These are phyloP conservation scores for Mandrillus leucophaeus DNA, from an alignment of 2,113 vertebrate genomes.

Conservation along the genomic window DNA sequence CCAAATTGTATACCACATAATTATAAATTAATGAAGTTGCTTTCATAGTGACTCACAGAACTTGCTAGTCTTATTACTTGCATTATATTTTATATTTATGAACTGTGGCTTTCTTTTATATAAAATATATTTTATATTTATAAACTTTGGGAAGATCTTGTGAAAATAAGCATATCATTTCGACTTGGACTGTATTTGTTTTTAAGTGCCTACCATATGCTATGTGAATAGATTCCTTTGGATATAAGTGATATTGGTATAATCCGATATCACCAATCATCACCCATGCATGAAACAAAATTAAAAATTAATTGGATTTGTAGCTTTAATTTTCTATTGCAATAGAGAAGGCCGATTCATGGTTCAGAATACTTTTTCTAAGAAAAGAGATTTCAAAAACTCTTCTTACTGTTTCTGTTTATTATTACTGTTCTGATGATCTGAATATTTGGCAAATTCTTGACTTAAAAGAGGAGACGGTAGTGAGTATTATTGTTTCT, in stretches of 20 bases:
- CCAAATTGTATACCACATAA: neutral
- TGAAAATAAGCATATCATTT: constrained; percentile 27
- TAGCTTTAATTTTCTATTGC: constrained; percentile 48
- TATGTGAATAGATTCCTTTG: constrained; percentile 67
- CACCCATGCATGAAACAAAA: constrained; percentile 59
- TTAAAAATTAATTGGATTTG: constrained; percentile 78
- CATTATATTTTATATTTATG: constrained; percentile 14
- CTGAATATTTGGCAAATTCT: neutral
- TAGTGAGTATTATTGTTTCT: neutral
- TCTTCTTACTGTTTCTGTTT: neutral
- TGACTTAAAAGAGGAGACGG: neutral
- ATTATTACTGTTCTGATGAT: neutral
- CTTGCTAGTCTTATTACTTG: neutral
- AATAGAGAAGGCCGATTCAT: constrained; percentile 9
- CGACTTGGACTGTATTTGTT: neutral
- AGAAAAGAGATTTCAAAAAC: neutral
- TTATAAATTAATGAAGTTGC: neutral
- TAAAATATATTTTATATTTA: neutral
- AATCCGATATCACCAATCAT: constrained; percentile 61
- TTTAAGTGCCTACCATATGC: constrained; percentile 66
- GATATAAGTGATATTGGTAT: constrained; percentile 68
- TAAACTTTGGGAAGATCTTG: constrained; percentile 17
- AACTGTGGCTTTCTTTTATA: neutral
- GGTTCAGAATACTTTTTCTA: constrained; percentile 10
- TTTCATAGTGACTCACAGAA: constrained; percentile 10